Evolutionary conservation across 2,797 vertebrate species (phyloP), one percentile per base, ranked within the genome.

Genomic region (Anguilla anguilla): DNA sequence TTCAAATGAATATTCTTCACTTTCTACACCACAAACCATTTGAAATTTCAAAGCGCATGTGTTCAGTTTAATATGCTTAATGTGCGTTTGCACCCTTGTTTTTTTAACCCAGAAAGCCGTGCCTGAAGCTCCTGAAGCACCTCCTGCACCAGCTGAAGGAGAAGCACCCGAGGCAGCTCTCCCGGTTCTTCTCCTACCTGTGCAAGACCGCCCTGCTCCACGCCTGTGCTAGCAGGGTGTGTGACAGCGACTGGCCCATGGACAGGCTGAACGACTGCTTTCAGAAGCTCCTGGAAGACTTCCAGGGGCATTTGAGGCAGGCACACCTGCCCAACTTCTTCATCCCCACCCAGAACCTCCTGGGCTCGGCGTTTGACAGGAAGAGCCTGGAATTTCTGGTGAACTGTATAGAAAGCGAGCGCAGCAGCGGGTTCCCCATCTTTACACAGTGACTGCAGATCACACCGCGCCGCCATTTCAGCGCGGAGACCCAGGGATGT

Each of bases 41-140:
- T 15, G 2, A 57, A 57, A 57, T 15, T 57, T 15, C 2, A 57
- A 57, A 57, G 55, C 55, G 13, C 11, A 57, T 17, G 13, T 67
- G 4, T 67, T 61, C 22, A n/a, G 22, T 5, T 57, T 2, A n/a
- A n/a, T 1, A 67, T 67, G 11, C n/a, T 67, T 67, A 67, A 64
- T 25, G 61, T 25, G 61, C 4, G 31, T 35, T 35, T 72, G 88
- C 69, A 11, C 53, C 39, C 51, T 17, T 22, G 77, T 61, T 88
- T 17, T 17, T 81, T 64, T 88, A 3, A 74, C 43, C 74, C 88
- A 96, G 96, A 2, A 96, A 95, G 85, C 89, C 90, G 2, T 95
- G 95, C 88, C 59, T 96, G 83, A 96, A 95, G 90, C 95, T 96
- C 13, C 90, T 96, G 0, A 96, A 96, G 59, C 89, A 94, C 86